phyloP scores from a whole-genome alignment of 1,140 invertebrate species.

The Rhopalosiphum padi region DNA sequence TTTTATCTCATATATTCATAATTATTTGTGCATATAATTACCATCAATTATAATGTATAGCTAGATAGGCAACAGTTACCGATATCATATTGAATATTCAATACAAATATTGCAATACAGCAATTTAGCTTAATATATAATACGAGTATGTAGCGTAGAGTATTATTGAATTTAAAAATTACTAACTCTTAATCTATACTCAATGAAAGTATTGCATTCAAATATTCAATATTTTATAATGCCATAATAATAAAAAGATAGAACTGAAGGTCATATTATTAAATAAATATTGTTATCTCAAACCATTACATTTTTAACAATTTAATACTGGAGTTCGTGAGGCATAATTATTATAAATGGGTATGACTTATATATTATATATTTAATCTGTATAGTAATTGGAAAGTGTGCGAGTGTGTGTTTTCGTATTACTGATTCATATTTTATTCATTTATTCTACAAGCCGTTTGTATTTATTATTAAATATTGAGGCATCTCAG shows the following conservation, averaged over 20 bases:
- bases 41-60: neutral
- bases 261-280: neutral
- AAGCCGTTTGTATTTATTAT: too few species aligned
- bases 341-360: neutral
- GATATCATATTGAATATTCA: neutral
- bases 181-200: neutral
- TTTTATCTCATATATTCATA: neutral
- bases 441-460: too few species aligned
- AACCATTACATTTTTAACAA: neutral
- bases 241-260: neutral
- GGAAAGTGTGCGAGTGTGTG: too few species aligned
- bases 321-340: neutral
- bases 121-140: neutral
- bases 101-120: neutral
- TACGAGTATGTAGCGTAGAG: neutral
- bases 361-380: too few species aligned
- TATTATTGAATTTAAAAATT: slow-evolving; percentile 8
- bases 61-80: neutral
- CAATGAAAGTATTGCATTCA: neutral
- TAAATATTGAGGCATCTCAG: too few species aligned
- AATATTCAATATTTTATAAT: neutral
- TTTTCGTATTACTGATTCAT: too few species aligned
- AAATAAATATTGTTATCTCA: neutral
- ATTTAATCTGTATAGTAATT: too few species aligned
- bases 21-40: neutral